Conservation (phyloP, 1,140 invertebrate species). For the Heliconius congener region DNA sequence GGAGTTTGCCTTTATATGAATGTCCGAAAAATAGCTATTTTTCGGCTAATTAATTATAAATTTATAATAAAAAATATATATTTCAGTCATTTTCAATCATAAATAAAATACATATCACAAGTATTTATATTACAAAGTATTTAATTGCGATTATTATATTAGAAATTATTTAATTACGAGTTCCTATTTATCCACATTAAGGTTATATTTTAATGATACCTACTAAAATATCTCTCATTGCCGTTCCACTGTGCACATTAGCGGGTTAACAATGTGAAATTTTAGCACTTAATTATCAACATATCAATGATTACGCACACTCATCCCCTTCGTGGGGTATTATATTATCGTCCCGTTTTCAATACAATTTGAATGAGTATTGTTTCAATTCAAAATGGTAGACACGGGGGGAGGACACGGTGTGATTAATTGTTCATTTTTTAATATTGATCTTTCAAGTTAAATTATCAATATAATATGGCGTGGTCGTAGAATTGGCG, state of each 20-base stretch:
- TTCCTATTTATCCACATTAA: too few relatives aligned
- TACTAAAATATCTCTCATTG: background rate
- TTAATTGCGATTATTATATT: too few relatives aligned
- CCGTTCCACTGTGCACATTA: slow-evolving; percentile 24
- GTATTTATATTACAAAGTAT: too few relatives aligned
- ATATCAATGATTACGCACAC: slow-evolving; percentile 34
- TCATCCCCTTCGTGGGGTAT: slow-evolving; percentile 26
- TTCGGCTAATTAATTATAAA: too few relatives aligned
- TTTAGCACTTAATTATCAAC: slow-evolving; percentile 28
- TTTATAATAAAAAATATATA: too few relatives aligned
- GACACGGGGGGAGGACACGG: slow-evolving; percentile 42
- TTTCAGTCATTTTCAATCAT: too few relatives aligned
- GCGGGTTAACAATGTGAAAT: slow-evolving; percentile 30
- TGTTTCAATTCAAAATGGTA: slow-evolving; percentile 41
- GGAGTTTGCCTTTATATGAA: too few relatives aligned
- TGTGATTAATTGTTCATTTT: slow-evolving; percentile 45
- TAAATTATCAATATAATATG: background rate
- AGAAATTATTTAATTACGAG: too few relatives aligned
- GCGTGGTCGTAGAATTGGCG: too few relatives aligned
- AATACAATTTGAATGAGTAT: slow-evolving; percentile 40
- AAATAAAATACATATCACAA: too few relatives aligned
- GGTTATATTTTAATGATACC: background rate
- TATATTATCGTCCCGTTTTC: slow-evolving; percentile 23
- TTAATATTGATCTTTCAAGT: background rate
- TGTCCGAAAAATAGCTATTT: too few relatives aligned